Conservation (phyloP, 1,140 invertebrate species). For the Idris sp. region DNA sequence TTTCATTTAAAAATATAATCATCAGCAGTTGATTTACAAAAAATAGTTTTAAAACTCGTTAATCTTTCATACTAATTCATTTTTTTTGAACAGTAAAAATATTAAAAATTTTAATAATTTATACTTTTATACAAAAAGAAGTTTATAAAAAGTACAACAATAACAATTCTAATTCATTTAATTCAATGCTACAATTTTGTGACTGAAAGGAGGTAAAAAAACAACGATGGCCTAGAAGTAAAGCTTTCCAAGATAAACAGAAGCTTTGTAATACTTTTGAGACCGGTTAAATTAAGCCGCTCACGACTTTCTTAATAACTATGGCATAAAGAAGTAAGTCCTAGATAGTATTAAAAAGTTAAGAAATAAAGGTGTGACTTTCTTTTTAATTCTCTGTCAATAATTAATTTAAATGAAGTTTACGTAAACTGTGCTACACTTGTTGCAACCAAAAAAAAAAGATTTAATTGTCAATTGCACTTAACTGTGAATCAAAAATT, state of each 20-base stretch:
- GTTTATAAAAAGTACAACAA: too few species aligned
- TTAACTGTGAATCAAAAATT: too few species aligned
- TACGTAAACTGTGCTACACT: constrained; percentile 33
- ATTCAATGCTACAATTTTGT: constrained; percentile 31
- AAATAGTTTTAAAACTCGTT: too few species aligned
- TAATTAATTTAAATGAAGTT: constrained; percentile 49
- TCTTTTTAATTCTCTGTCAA: constrained; percentile 50
- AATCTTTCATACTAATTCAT: too few species aligned
- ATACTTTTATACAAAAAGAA: too few species aligned
- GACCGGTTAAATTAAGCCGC: constrained; percentile 60
- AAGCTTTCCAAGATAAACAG: constrained; percentile 57
- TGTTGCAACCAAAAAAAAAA: constrained; percentile 21
- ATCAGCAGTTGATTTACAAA: too few species aligned
- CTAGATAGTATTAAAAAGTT: constrained; percentile 49
- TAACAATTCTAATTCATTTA: constrained; percentile 40
- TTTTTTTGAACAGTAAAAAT: too few species aligned
- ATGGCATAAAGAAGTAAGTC: constrained; percentile 42
- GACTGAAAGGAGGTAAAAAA: constrained; percentile 25
- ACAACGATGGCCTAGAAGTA: constrained; percentile 17
- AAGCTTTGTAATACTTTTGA: constrained; percentile 60
- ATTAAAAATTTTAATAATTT: too few species aligned
- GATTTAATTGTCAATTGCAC: constrained; percentile 25
- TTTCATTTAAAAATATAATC: too few species aligned
- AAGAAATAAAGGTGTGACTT: constrained; percentile 52
- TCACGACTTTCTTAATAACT: constrained; percentile 62